Base-by-base conservation (phyloP, 2,797 vertebrate genomes). In the Aphelocoma californica region DNA sequence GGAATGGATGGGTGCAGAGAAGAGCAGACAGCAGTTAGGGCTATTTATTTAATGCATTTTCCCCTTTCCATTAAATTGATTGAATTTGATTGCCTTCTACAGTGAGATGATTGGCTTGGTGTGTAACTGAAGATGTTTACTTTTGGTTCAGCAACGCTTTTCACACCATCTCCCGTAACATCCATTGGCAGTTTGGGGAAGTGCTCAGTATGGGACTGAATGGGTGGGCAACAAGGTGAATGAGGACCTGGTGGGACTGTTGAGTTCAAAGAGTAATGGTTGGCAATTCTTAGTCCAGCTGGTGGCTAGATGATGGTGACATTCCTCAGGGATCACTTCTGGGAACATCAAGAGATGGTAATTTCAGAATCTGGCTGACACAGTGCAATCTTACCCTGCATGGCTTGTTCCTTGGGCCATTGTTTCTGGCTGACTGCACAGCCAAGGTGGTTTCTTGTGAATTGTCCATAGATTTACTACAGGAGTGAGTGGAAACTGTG, bases 401-500 rank as follows among this genome's bases (percentile, higher is more conserved):
- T 0, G 0, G 45, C 31, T 85, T 40, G 16, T 71, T 65, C 20
- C 42, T 38, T 44, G 65, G 24, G 18, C 29, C 28, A 0, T 54
- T 2, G 3, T 1, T 38, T 83, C 36, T 90, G 54, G 7, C 48
- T 67, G 61, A 19, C 25, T 62, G 73, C 18, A 50, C 15, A 42
- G 25, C 7, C 54, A 73, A 32, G 31, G n/a, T 24, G 19, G 6
- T 58, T 90, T 81, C 56, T 81, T 84, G 54, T 32, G 80, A 75
- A 47, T 81, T 4, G 0, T 32, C 0, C 10, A 40, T 48, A 64
- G 81, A 88, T 90, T 86, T 73, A 38, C 45, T 84, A 9, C 34
- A 70, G 56, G 53, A 86, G 28, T 18, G 45, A 79, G 32, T 90
- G 66, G 66, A 84, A 88, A 61, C 42, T 2, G 1, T 60, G 47